Evolutionary conservation across 2,113 vertebrate genomes (phyloP).

Genomic region (Nesoenas mayeri): DNA sequence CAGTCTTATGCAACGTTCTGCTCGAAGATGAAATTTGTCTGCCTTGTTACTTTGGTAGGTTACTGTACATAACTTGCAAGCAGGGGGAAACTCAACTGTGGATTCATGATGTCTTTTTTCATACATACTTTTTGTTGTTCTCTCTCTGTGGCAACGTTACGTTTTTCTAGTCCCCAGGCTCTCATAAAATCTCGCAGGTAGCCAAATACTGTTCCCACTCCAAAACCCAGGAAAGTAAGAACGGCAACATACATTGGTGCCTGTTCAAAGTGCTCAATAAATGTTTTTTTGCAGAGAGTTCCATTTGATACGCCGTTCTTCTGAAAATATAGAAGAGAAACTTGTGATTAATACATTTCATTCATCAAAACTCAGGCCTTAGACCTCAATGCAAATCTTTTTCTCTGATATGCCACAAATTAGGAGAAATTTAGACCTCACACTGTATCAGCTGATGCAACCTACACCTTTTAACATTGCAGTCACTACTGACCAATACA

Average conservation of each 20-base stretch:
- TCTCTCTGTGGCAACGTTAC: constrained; percentile 83
- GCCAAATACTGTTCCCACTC: constrained; percentile 89
- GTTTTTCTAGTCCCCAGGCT: constrained; percentile 88
- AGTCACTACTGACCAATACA: background rate
- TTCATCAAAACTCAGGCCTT: background rate
- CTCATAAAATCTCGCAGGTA: constrained; percentile 93
- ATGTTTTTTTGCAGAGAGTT: constrained; percentile 60
- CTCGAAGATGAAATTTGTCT: background rate
- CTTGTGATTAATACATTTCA: background rate
- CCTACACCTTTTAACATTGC: background rate
- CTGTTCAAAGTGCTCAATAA: constrained; percentile 84
- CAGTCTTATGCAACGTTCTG: background rate
- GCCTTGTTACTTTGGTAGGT: background rate
- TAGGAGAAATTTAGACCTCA: background rate
- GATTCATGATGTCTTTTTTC: background rate
- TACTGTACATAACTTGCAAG: background rate
- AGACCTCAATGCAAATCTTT: background rate
- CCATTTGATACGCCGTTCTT: constrained; percentile 77
- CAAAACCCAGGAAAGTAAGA: constrained; percentile 89
- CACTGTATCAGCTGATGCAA: background rate
- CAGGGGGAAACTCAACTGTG: background rate
- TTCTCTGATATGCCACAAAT: background rate
- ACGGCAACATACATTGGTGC: constrained; percentile 89
- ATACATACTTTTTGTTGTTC: constrained; percentile 89
- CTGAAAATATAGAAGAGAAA: constrained; percentile 75